Evolutionary conservation across 2,888 invertebrate species (phyloP).

Genomic region (Trachelus iudaicus): DNA sequence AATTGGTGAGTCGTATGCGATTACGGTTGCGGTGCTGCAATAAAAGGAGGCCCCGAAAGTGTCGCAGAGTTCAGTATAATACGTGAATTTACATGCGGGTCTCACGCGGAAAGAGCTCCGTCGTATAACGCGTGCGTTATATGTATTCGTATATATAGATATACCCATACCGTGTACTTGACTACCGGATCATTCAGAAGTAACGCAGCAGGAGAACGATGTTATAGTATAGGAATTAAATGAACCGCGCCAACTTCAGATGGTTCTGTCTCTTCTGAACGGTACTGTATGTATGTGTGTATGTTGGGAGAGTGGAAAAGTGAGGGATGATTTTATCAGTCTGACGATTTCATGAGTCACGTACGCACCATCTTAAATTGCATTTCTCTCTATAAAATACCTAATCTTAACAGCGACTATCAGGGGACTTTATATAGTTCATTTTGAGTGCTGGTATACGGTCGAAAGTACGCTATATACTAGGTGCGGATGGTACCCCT

Average conservation of each 20-base stretch:
- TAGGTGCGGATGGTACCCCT: background rate
- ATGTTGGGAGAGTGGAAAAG: background rate
- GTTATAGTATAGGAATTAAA: background rate
- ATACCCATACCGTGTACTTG: background rate
- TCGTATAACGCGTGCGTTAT: background rate
- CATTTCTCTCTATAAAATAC: background rate
- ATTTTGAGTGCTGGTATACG: background rate
- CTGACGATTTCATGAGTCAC: background rate
- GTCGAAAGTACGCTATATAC: background rate
- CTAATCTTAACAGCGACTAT: background rate
- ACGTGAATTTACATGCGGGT: conserved; percentile 33
- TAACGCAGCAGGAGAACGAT: background rate
- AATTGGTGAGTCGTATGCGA: background rate
- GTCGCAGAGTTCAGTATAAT: conserved; percentile 21
- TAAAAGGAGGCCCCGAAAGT: background rate
- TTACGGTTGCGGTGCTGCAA: background rate
- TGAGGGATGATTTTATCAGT: background rate
- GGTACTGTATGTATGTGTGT: background rate
- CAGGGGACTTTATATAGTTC: background rate
- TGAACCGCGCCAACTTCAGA: no score
- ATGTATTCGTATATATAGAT: background rate
- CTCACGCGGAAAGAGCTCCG: background rate
- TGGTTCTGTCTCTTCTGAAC: no score
- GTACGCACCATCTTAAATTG: background rate
- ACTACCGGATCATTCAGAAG: background rate